Percentiles rank a stretch among this genome's conserved stretches.
phyloP scores from a whole-genome alignment of 2,797 vertebrate species.

The Acipenser oxyrinchus region DNA sequence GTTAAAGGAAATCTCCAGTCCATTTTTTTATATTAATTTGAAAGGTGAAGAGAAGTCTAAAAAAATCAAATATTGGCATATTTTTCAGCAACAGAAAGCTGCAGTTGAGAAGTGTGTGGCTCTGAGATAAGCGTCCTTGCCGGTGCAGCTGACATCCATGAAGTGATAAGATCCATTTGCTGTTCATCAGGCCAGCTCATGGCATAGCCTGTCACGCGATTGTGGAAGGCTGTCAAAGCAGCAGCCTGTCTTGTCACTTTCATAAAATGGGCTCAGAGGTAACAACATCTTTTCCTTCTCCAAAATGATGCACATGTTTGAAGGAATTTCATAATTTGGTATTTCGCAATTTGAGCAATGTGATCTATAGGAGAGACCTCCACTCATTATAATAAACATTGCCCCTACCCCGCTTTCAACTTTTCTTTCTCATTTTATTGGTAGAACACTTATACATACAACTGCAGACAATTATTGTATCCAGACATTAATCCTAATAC shows the following conservation, averaged over 20 bases:
- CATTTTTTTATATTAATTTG: too few relatives aligned
- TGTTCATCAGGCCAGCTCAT: conserved; percentile 49
- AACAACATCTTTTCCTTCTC: conserved; percentile 2
- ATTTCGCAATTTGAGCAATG: background rate
- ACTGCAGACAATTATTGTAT: too few relatives aligned
- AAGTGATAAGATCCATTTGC: conserved; percentile 51
- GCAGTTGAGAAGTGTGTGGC: conserved; percentile 46
- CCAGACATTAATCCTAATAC: too few relatives aligned
- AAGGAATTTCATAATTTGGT: conserved; percentile 1
- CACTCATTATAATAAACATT: too few relatives aligned
- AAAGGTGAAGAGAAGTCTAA: too few relatives aligned
- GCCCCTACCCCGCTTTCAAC: too few relatives aligned
- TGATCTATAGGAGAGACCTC: too few relatives aligned
- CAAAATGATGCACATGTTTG: conserved; percentile 5
- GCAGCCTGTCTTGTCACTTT: conserved; percentile 25
- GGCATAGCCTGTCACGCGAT: conserved; percentile 44
- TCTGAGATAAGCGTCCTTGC: conserved; percentile 60
- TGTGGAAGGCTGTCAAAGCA: conserved; percentile 41
- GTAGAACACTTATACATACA: too few relatives aligned
- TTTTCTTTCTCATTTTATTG: too few relatives aligned
- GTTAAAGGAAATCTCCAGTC: too few relatives aligned
- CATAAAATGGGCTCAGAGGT: too few relatives aligned
- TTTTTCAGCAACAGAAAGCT: conserved; percentile 44
- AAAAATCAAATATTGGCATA: conserved; percentile 2
- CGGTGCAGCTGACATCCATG: conserved; percentile 46